Conservation (phyloP, 92 coral and sea anemone species). For the Plumapathes pennacea region DNA sequence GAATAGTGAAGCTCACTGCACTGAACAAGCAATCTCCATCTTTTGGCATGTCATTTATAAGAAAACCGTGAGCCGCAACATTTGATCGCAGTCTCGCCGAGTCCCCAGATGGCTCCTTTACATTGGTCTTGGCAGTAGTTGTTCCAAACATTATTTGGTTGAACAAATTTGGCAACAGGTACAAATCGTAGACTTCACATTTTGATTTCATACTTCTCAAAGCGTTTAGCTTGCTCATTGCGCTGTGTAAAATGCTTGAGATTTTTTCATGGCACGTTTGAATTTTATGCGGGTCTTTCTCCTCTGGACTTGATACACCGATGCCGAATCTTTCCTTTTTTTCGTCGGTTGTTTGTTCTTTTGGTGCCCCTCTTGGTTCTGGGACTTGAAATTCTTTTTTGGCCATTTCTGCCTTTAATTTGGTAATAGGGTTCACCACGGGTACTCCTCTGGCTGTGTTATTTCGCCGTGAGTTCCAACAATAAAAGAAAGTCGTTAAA, state of each 20-base stretch:
- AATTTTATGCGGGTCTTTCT: too few species aligned
- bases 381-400: too few species aligned
- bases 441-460: constrained; percentile 29
- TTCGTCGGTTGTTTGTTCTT: too few species aligned
- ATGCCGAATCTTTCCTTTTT: constrained; percentile 1
- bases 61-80: too few species aligned
- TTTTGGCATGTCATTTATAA: constrained; percentile 17
- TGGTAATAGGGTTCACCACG: constrained; percentile 27
- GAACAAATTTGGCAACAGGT: too few species aligned
- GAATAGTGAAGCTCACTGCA: constrained; percentile 23
- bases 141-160: not conserved
- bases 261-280: too few species aligned
- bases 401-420: not conserved
- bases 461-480: constrained; percentile 45
- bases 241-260: too few species aligned
- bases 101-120: not conserved
- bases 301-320: not conserved
- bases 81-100: too few species aligned
- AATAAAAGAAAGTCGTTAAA: constrained; percentile 45
- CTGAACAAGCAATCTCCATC: constrained; percentile 30
- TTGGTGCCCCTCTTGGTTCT: too few species aligned
- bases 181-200: too few species aligned
- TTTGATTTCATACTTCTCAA: too few species aligned
- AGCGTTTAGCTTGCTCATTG: too few species aligned
- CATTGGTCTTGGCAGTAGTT: constrained; percentile 1